A percentile compares a stretch with the other conserved stretches of the same genome.
Evolutionary conservation across 30 jellyfish, hydroid and myxozoan genomes (phyloP).

Genomic region (Nemopilema nomurai): DNA sequence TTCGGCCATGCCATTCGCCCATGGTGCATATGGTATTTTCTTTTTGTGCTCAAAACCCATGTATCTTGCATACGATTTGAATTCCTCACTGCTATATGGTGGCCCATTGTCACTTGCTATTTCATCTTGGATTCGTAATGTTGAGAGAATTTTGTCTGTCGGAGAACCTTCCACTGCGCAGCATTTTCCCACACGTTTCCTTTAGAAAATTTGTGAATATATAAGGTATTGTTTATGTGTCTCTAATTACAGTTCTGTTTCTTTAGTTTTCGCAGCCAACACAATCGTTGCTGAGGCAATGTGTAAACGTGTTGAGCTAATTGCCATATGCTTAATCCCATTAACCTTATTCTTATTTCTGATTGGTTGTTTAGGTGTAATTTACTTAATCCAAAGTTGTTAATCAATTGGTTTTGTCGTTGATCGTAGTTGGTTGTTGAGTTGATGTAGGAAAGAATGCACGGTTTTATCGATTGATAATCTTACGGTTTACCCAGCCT

Average conservation of each 20-base stretch:
- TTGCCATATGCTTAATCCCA: not conserved
- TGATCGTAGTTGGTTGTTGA: not conserved
- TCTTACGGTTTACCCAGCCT: not conserved
- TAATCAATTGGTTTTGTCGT: not conserved
- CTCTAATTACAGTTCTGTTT: not conserved
- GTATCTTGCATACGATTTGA: constrained; percentile 2
- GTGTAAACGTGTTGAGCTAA: not conserved
- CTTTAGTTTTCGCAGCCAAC: not conserved
- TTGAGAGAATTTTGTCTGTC: constrained; percentile 23
- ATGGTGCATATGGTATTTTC: constrained; percentile 40
- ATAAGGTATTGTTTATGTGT: not conserved
- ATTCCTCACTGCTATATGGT: constrained; percentile 35
- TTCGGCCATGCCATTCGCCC: constrained; percentile 57
- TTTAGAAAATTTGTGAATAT: not conserved
- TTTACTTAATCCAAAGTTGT: not conserved
- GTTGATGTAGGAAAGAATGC: not conserved
- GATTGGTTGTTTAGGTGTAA: not conserved
- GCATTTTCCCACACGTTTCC: not conserved
- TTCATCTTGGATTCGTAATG: constrained; percentile 22
- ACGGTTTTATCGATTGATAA: not conserved
- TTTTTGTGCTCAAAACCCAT: constrained; percentile 27
- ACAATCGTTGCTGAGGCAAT: not conserved
- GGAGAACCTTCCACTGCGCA: not conserved
- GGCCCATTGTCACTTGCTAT: constrained; percentile 59
- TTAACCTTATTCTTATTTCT: not conserved